Conservation (phyloP, 1,140 invertebrate genomes). For the Heliconius eleuchia region DNA sequence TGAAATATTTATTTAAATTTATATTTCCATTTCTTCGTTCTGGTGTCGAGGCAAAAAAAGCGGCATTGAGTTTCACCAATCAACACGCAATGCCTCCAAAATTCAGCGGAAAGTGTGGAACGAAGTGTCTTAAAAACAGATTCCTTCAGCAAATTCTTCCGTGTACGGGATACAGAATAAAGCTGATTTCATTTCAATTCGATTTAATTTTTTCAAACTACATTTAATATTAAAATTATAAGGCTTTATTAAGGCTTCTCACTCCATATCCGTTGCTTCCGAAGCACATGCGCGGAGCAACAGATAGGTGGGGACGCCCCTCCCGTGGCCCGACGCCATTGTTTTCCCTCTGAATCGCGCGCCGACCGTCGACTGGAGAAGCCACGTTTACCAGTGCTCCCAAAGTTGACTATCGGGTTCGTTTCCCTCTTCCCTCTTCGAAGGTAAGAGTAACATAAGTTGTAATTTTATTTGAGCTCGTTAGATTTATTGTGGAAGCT, state of each 20-base stretch:
- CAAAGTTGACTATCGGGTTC: constrained; percentile 45
- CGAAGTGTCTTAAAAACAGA: no score
- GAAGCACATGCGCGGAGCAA: constrained; percentile 59
- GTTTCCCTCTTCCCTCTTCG: constrained; percentile 41
- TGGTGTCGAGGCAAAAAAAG: no score
- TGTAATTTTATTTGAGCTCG: constrained; percentile 13
- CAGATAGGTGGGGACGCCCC: constrained; percentile 57
- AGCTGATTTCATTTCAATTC: no score
- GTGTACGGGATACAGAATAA: no score
- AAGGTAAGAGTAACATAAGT: constrained; percentile 41
- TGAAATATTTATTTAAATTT: no score
- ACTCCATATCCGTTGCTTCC: constrained; percentile 8
- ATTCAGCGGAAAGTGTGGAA: no score
- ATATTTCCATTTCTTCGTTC: no score
- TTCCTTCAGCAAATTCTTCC: no score
- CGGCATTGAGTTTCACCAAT: no score
- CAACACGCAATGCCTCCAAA: no score
- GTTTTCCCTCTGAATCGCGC: constrained; percentile 43
- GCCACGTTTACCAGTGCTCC: constrained; percentile 38
- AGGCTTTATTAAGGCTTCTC: constrained; percentile 8
- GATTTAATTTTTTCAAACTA: no score
- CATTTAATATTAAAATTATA: neutral
- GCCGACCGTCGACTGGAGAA: constrained; percentile 38
- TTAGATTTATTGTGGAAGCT: neutral
- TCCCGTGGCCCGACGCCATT: constrained; percentile 42